Conservation (phyloP, 1,140 invertebrate species). For the Heterodera carotae region DNA sequence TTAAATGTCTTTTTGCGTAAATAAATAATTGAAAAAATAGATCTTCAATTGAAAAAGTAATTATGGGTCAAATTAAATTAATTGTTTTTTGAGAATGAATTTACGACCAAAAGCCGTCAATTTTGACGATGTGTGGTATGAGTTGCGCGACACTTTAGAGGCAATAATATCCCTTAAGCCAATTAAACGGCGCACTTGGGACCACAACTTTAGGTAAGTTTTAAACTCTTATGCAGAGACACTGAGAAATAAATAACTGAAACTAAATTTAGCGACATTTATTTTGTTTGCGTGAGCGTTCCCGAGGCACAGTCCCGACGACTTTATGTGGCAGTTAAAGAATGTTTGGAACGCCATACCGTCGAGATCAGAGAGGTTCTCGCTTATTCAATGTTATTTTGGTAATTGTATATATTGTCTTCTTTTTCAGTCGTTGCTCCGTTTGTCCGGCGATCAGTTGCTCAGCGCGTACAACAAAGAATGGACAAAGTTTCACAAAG, state of each 20-base stretch:
- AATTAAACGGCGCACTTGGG: conserved; percentile 47
- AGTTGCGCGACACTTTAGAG: conserved; percentile 42
- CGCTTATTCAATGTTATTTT: neutral
- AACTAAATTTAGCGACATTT: conserved; percentile 60
- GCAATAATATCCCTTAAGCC: conserved; percentile 46
- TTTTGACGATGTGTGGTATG: conserved; percentile 48
- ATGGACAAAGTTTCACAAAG: conserved; percentile 50
- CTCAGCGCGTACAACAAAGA: conserved; percentile 52
- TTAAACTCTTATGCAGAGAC: no score
- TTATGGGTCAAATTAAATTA: no score
- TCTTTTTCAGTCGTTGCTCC: conserved; percentile 11
- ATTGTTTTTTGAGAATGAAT: conserved; percentile 39
- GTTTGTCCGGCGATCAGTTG: conserved; percentile 31
- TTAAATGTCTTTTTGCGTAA: no score
- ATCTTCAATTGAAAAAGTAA: neutral
- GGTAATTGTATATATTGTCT: neutral
- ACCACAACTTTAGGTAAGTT: conserved; percentile 55
- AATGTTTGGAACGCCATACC: conserved; percentile 43
- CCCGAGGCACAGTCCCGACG: conserved; percentile 50
- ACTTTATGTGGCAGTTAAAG: conserved; percentile 44
- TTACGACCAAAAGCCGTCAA: conserved; percentile 48
- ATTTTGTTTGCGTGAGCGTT: conserved; percentile 56
- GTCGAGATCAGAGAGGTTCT: conserved; percentile 24
- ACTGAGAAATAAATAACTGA: no score
- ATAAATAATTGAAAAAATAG: no score